These are phyloP conservation scores for Melanotaenia duboulayi DNA, from an alignment of 2,113 vertebrate genomes.

Conservation along the genomic window DNA sequence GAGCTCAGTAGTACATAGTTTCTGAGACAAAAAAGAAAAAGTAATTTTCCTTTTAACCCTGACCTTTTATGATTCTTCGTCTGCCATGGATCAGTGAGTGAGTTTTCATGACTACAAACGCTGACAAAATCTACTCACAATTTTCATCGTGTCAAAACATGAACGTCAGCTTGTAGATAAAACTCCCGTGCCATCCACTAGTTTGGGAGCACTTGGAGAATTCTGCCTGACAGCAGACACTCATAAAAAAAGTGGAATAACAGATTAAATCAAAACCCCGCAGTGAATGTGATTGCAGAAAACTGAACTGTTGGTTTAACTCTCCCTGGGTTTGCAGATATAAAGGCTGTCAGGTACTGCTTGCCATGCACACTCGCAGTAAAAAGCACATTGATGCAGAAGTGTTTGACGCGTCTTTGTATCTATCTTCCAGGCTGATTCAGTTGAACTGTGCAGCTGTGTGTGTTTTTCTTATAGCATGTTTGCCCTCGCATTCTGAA, in stretches of 20 bases:
- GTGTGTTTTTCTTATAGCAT: not conserved
- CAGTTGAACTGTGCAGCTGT: not conserved
- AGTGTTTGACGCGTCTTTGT: conserved; percentile 19
- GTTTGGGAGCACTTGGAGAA: conserved; percentile 22
- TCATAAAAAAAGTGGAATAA: conserved; percentile 49
- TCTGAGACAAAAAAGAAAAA: not conserved
- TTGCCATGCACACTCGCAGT: conserved; percentile 5
- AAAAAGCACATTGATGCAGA: conserved; percentile 16
- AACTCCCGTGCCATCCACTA: conserved; percentile 7
- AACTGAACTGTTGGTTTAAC: conserved; percentile 23
- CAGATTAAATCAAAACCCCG: conserved; percentile 42
- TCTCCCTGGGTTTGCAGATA: conserved; percentile 23
- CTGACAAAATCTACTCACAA: not conserved
- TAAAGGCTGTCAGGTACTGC: conserved; percentile 23
- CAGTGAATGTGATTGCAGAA: conserved; percentile 15
- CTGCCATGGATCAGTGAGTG: not conserved
- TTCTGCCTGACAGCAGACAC: conserved; percentile 38
- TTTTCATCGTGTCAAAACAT: conserved; percentile 4
- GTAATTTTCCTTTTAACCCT: not conserved
- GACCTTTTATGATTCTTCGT: not conserved
- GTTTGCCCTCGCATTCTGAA: not conserved
- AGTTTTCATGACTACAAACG: not conserved
- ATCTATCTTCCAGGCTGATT: not conserved
- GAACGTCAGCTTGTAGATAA: conserved; percentile 3
- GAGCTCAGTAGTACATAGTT: not conserved